Base-by-base conservation (phyloP, 2,113 vertebrate species). In the Ammodramus savannarum region DNA sequence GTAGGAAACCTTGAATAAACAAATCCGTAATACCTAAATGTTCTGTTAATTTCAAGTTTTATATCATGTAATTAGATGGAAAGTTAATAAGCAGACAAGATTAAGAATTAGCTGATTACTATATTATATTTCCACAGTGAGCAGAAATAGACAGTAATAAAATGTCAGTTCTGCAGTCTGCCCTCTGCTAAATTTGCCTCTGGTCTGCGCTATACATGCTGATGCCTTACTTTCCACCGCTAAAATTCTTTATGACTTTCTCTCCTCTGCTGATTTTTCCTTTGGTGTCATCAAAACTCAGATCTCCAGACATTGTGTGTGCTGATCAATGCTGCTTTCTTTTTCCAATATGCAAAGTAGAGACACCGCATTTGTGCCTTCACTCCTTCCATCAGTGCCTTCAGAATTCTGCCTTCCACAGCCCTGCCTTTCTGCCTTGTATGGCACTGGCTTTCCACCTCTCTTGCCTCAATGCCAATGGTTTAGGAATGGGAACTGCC, bases 61-160 rank as follows among this genome's bases (percentile, higher is more conserved):
- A 32, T 72, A 34, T 78, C 25, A 44, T 49, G 44, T 65, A 81
- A 90, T 95, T 90, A 91, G 80, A 32, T 38, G 41, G 61, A 72
- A 96, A 95, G 63, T 81, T 96, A 93, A 94, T 85, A 87, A 92
- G 44, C 44, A 87, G 52, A 73, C 19, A 84, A 75, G 77, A 61
- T 85, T 72, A 89, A 72, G 69, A 94, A 68, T 81, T 92, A 61
- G 36, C 41, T 89, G 80, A 90, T 81, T 38, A 80, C 43, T 90
- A 14, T 88, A 66, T 69, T 81, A 58, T 69, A 78, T 93, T 91
- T 94, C 41, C 54, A 87, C 43, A 34, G 65, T 38, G 41, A 78
- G n/a, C 41, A 72, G 66, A 87, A 93, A 84, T 34, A 73, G 48
- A 58, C 22, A 90, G 67, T 62, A 89, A 84, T 48, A 93, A 58